Evolutionary conservation across 2,888 invertebrate species (phyloP).

Genomic region (Tupiocoris notatus): DNA sequence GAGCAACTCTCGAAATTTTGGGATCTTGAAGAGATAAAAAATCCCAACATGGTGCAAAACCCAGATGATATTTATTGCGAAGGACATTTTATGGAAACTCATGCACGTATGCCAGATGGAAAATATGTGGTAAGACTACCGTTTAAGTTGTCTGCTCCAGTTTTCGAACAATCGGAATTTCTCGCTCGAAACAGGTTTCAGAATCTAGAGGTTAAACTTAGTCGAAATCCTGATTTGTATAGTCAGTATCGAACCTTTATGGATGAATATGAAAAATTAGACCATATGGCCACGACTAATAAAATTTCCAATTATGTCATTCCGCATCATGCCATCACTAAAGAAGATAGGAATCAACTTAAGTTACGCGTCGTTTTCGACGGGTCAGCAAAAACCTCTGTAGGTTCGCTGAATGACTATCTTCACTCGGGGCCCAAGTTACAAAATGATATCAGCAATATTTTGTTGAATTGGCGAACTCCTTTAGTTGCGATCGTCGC

Average conservation of each 20-base stretch:
- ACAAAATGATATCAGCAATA: background rate
- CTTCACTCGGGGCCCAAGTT: background rate
- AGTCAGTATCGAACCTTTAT: constrained; percentile 24
- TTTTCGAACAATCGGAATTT: background rate
- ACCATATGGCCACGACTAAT: constrained; percentile 11
- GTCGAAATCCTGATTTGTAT: background rate
- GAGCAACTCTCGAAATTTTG: background rate
- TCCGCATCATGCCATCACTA: constrained; percentile 30
- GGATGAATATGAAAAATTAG: constrained; percentile 5
- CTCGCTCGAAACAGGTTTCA: constrained; percentile 13
- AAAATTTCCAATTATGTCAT: constrained; percentile 5
- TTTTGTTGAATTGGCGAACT: no score
- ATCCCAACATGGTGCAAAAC: background rate
- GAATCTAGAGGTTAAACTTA: constrained; percentile 31
- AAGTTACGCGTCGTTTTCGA: background rate
- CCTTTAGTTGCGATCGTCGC: no score
- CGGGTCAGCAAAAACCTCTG: background rate
- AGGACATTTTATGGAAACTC: constrained; percentile 19
- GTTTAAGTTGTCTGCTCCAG: constrained; percentile 13
- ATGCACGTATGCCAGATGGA: constrained; percentile 17
- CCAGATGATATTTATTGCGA: constrained; percentile 22
- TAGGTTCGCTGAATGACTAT: background rate
- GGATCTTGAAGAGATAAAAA: constrained; percentile 22
- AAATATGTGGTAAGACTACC: constrained; percentile 20
- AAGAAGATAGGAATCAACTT: constrained; percentile 20